A percentile compares a stretch with the other conserved stretches of the same genome.
These are phyloP conservation scores for Desmodus rotundus DNA, from an alignment of 2,113 vertebrate species.

Conservation along the genomic window DNA sequence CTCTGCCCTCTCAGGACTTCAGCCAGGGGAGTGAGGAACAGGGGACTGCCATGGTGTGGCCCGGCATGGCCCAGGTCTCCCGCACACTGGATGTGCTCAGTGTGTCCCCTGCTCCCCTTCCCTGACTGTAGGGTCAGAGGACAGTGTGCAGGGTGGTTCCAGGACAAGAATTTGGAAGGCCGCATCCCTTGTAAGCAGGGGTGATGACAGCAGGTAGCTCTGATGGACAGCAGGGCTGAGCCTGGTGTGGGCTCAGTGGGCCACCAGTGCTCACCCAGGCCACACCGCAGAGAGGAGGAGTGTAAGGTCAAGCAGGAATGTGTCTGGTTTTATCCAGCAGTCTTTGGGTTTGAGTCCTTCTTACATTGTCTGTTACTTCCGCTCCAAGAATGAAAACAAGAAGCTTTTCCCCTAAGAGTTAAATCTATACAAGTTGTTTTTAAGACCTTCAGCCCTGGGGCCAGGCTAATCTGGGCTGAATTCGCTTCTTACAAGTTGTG, in stretches of 20 bases:
- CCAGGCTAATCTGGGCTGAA: background rate
- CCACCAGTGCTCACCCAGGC: no score
- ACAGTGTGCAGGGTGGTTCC: background rate
- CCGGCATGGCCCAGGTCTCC: background rate
- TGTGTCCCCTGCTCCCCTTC: fast-evolving
- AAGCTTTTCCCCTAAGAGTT: background rate
- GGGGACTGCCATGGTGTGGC: background rate
- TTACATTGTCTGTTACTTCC: background rate
- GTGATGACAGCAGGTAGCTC: background rate
- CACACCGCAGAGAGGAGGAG: fast-evolving
- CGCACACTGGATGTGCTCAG: fast-evolving
- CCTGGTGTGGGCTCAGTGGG: background rate
- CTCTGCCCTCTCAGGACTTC: background rate
- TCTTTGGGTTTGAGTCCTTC: background rate
- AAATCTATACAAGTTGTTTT: background rate
- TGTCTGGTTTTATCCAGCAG: no score
- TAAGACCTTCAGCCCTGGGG: background rate
- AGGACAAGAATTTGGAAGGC: background rate
- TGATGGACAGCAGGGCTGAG: fast-evolving
- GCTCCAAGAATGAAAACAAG: background rate
- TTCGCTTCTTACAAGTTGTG: background rate
- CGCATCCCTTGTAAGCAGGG: background rate
- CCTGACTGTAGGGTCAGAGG: background rate
- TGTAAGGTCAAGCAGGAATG: fast-evolving
- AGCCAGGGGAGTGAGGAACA: background rate